A percentile compares a stretch with the other conserved stretches of the same genome.
phyloP scores from a whole-genome alignment of 1,140 invertebrate species.

The Harpegnathos saltator region DNA sequence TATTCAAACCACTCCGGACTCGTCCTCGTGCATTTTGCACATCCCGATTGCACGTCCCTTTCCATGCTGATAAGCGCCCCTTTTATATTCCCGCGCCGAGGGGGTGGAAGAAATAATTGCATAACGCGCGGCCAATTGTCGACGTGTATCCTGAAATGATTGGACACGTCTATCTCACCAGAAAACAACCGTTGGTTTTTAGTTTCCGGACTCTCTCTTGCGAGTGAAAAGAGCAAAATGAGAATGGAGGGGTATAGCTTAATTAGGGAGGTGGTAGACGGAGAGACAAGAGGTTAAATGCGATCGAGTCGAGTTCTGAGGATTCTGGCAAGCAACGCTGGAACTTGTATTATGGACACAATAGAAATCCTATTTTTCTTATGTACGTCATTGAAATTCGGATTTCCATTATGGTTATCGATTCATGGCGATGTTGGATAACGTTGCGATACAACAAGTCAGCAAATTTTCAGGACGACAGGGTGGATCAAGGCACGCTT shows the following conservation, averaged over 20 bases:
- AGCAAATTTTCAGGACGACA: not conserved
- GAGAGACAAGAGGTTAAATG: slow-evolving; percentile 2
- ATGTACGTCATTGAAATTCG: too few relatives aligned
- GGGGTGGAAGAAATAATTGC: slow-evolving; percentile 52
- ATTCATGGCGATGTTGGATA: not conserved
- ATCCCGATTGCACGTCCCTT: slow-evolving; percentile 27
- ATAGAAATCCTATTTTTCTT: too few relatives aligned
- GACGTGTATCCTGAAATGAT: slow-evolving; percentile 19
- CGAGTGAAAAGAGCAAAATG: not conserved
- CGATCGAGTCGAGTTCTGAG: not conserved
- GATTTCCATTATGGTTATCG: too few relatives aligned
- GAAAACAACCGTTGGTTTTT: slow-evolving; percentile 5
- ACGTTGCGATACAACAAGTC: not conserved
- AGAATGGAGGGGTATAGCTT: not conserved
- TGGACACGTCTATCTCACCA: not conserved
- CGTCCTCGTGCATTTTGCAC: slow-evolving; percentile 40
- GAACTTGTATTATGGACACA: too few relatives aligned
- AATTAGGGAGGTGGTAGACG: not conserved
- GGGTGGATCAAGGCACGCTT: not conserved
- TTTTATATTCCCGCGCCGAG: slow-evolving; percentile 34
- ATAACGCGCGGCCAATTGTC: slow-evolving; percentile 40
- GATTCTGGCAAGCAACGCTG: not conserved
- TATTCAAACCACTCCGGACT: slow-evolving; percentile 63
- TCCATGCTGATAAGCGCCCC: slow-evolving; percentile 42
- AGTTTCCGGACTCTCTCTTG: not conserved